Percentiles rank a stretch among this genome's conserved stretches.
Conservation (phyloP, 2,797 vertebrate genomes). For the Acanthurus leucopareius region DNA sequence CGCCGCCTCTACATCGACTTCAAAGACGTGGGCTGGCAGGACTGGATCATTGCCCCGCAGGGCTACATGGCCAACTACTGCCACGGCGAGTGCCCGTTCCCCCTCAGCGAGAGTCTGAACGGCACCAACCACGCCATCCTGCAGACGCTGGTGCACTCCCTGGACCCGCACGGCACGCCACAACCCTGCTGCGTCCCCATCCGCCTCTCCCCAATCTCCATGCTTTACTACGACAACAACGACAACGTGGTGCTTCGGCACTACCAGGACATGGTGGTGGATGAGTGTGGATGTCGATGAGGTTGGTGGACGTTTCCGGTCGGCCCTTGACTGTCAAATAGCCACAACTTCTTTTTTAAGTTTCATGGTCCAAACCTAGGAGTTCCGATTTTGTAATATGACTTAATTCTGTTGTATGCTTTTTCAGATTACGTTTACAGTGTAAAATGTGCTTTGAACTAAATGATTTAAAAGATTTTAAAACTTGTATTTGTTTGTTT, state of each 20-base stretch:
- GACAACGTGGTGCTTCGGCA: constrained; percentile 96
- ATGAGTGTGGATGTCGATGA: constrained; percentile 95
- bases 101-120: constrained; percentile 89
- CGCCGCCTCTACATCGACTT: constrained; percentile 94
- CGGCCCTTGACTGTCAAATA: not conserved
- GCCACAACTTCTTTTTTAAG: not conserved
- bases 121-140: constrained; percentile 95
- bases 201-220: constrained; percentile 93
- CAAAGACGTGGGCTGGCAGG: constrained; percentile 95
- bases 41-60: constrained; percentile 96
- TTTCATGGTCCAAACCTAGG: too few species aligned
- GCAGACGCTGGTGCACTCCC: constrained; percentile 92
- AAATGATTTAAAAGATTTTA: constrained; percentile 29
- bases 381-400: not conserved
- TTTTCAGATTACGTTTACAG: not conserved
- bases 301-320: not conserved
- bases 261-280: constrained; percentile 97
- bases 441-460: not conserved
- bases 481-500: not conserved
- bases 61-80: constrained; percentile 98
- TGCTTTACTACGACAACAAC: constrained; percentile 95
- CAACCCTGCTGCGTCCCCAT: constrained; percentile 95
- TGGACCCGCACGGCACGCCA: constrained; percentile 86
- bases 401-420: not conserved
- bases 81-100: constrained; percentile 92